Evolutionary conservation across 1,140 invertebrate species (phyloP), one percentile per base, ranked within the genome.

Genomic region (Drosophila pectinifera): DNA sequence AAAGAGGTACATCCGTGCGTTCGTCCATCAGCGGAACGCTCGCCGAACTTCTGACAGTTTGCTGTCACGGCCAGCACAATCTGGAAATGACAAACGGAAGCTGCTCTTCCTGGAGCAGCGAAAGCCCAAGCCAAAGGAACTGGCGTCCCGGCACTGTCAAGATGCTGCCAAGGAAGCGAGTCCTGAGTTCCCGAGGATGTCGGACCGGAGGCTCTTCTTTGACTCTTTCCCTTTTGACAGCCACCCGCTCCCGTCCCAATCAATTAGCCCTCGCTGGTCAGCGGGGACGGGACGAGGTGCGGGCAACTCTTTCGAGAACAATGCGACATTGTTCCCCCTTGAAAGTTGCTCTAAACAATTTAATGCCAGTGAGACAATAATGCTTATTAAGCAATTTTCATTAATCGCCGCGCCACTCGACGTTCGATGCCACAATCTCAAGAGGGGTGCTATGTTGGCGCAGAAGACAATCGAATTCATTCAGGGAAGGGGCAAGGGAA

Each of bases 321-420:
- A 88, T 68, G 82, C 72, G 59, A 77, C 73, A 77, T 77, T 84
- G 70, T 76, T 67, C 26, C 62, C 75, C 65, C 57, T 76, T 73
- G 38, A 65, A 45, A 70, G 55, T 68, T 83, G 55, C 68, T 69
- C 80, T 80, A 88, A 84, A 89, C 88, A 88, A 84, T 89, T 89
- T 89, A 89, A 88, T 89, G 73, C 80, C 84, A 72, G 76, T 80
- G 70, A 88, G 84, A 89, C 82, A 88, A 88, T 88, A 89, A 89
- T 88, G 84, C 84, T 88, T 88, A 88, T 88, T 88, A 88, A 88
- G 84, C 84, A 89, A 88, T 88, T 88, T 88, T 88, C 84, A 84
- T 88, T 88, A 88, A 89, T 88, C 83, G 84, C 68, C 69, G 63
- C 67, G 68, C 80, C 79, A 80, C 84, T 88, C 75, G 84, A 84